These are phyloP conservation scores for honey bee (Apis mellifera) DNA, from an alignment of 1,140 invertebrate genomes.

Conservation along the genomic window DNA sequence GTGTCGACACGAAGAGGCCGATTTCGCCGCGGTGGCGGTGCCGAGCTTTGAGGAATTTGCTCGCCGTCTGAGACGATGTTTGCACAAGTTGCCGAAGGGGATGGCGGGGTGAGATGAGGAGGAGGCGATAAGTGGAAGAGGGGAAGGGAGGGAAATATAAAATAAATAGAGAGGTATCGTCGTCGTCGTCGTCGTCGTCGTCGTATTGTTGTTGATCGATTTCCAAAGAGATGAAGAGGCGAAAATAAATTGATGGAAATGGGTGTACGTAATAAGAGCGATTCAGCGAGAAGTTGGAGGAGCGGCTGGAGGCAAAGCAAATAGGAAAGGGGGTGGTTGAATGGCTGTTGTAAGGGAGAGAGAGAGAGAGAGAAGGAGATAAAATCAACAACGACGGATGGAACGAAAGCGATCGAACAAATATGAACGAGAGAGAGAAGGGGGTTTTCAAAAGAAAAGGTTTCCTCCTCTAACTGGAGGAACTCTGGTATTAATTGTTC, in stretches of 20 bases:
- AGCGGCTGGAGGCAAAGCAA: not conserved
- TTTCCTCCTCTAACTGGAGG: too few relatives aligned
- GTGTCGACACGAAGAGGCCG: not conserved
- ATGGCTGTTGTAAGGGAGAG: not conserved
- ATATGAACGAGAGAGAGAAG: not conserved
- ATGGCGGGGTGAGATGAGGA: not conserved
- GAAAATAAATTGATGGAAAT: not conserved
- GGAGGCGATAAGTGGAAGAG: not conserved
- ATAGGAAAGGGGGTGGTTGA: not conserved
- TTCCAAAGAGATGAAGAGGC: too few relatives aligned
- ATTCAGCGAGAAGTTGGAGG: not conserved
- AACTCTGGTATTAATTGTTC: constrained; percentile 12
- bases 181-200: too few relatives aligned
- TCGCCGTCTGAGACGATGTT: not conserved
- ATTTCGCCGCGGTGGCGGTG: not conserved
- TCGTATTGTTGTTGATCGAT: too few relatives aligned
- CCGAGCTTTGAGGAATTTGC: constrained; percentile 3
- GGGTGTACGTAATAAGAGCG: not conserved
- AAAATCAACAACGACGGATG: constrained; percentile 19
- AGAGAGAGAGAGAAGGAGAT: not conserved
- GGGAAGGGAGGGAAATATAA: not conserved
- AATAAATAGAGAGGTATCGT: too few relatives aligned
- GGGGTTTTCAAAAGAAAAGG: not conserved
- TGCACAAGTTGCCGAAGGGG: not conserved
- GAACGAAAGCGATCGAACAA: constrained; percentile 18